Conservation (phyloP, 2,797 vertebrate genomes). For the Salmo trutta region DNA sequence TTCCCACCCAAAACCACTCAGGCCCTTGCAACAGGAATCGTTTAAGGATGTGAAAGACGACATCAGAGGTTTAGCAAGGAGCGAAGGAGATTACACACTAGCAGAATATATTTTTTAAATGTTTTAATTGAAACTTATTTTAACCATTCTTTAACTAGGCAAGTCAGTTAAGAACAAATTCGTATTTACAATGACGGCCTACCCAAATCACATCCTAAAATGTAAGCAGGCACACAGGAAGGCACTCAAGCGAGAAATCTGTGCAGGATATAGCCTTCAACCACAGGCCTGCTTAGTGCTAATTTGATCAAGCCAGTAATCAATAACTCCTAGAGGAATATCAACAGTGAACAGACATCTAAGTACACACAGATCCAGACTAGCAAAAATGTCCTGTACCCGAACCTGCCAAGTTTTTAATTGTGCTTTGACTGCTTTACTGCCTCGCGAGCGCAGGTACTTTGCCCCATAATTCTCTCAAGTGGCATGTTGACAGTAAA, state of each 20-base stretch:
- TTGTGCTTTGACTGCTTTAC: conserved; percentile 60
- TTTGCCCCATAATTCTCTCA: conserved; percentile 72
- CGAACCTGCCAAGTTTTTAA: too few species aligned
- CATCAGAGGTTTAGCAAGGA: conserved; percentile 47
- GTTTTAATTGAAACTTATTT: too few species aligned
- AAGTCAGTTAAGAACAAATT: too few species aligned
- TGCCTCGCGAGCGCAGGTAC: conserved; percentile 68
- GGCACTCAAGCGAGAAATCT: not conserved
- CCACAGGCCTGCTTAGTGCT: not conserved
- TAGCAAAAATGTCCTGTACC: not conserved
- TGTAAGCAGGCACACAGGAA: not conserved
- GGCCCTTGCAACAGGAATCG: conserved; percentile 53
- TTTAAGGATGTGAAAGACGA: conserved; percentile 52
- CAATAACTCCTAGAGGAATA: not conserved
- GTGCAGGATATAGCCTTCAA: not conserved
- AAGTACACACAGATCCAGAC: not conserved
- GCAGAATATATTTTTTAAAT: too few species aligned
- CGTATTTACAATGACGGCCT: too few species aligned
- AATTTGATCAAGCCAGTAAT: not conserved
- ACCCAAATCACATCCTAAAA: not conserved
- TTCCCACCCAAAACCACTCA: conserved; percentile 49
- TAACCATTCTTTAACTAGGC: too few species aligned
- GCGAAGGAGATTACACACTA: conserved; percentile 26
- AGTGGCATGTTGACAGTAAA: conserved; percentile 78
- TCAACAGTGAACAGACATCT: not conserved